Evolutionary conservation across 2,797 vertebrate genomes (phyloP), one percentile per base, ranked within the genome.

Genomic region (Pangasius macronema): DNA sequence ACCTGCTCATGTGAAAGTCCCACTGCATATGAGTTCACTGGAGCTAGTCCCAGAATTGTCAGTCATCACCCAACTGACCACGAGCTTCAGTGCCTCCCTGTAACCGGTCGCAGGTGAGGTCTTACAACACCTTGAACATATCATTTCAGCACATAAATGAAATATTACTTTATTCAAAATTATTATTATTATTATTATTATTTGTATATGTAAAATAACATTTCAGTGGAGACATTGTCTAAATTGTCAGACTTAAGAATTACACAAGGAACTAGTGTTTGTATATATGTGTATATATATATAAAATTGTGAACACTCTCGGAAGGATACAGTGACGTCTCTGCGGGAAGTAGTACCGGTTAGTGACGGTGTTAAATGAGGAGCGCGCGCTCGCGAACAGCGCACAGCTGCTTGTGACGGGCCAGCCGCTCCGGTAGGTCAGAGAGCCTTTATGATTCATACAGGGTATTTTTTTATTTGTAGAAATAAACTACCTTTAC

Each of bases 301-400:
- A 42, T 42, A 42, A 42, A 46, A 63, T 10, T n/a, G 49, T 53
- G n/a, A 27, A 7, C 33, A 1, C 20, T 67, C 22, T 81, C 87
- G 88, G 89, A 91, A 46, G 89, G 88, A 93, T 90, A 92, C 87
- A 39, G 42, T 3, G 79, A 36, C 30, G 8, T 85, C 63, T 51
- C 79, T 51, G 65, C 11, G 70, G 82, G 91, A 96, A 96, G 94
- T 95, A 96, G 96, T 95, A 20, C 96, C 95, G 92, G 95, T 88
- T 14, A 5, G 76, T 88, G 55, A 9, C 63, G 86, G 42, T 80
- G 46, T 94, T 96, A 96, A 8, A 73, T 86, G 90, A 76, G 72
- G 84, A 87, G 57, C 39, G 89, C 20, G 84, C 33, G 0, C 2
- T 1, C n/a, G 10, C 8, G 65, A 77, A 14, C 88, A 30, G 82